Evolutionary conservation across 2,113 vertebrate genomes (phyloP), one percentile per base, ranked within the genome.

Genomic region (Amphilophus citrinellus): DNA sequence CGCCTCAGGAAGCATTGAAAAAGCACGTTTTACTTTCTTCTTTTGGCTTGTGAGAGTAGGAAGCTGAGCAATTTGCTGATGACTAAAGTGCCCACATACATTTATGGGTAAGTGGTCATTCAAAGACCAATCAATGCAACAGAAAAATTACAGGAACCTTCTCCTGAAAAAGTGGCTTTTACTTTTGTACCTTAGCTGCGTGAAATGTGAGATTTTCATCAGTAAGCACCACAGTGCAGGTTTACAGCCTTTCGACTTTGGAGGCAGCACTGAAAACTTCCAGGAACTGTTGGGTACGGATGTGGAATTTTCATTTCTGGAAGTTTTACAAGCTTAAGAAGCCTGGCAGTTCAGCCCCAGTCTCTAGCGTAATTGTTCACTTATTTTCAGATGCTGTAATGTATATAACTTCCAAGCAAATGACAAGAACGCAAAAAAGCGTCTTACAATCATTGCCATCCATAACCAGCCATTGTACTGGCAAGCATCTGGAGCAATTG

Each of bases 401-500:
- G 14, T n/a, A 6, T 13, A 63, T 30, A 4, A 9, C 5, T 57
- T 77, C 11, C 61, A 76, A 39, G 39, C 37, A 61, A 58, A 53
- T 71, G 14, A 7, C 10, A 9, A 20, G 73, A 65, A 83, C 4
- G 0, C 80, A 20, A 56, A 88, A 88, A 83, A 30, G 14, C 65
- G 27, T 75, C 59, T 76, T 13, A 47, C 77, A 75, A 58, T n/a
- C 65, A 53, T 60, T 65, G 71, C 66, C 77, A 63, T 79, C 60
- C 61, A 27, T 86, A 83, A 87, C 58, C 61, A 78, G 22, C 68
- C 57, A 44, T 73, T 63, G 77, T 75, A 66, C 85, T 83, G 18
- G 61, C 62, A 83, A 81, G 86, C 86, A 80, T 92, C 87, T 78
- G 88, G 53, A 85, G 82, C 83, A 53, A 75, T 88, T 81, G 81